Evolutionary conservation across 2,888 invertebrate genomes (phyloP), one percentile per base, ranked within the genome.

Genomic region (Venusia cambrica): DNA sequence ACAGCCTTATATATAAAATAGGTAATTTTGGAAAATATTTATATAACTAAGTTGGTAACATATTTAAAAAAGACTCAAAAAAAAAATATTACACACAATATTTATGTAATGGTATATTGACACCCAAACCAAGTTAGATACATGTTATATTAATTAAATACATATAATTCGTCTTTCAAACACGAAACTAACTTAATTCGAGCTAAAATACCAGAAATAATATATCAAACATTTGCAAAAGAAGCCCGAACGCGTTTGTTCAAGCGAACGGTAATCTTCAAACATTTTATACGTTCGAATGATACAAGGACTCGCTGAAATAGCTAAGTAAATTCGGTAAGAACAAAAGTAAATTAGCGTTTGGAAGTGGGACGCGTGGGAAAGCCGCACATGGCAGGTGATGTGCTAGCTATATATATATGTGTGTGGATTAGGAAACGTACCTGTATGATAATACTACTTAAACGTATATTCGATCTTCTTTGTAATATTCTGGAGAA

Each of bases 341-440:
- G 73, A 76, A 80, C 74, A 79, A 80, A 73, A 73, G 73, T 62
- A 76, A 80, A 80, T 80, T 79, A 79, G 58, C 64, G 64, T 57
- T 63, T 55, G 35, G 40, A 33, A 35, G 36, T 31, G 35, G 29
- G 40, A 19, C 54, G 54, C 62, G 61, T 77, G 81, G 71, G 83
- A 83, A 73, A 54, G 37, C 51, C 52, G 46, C 51, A 46, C 46
- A 45, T 41, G 37, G 48, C 84, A 83, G 76, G 78, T 83, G 62
- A 57, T 53, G 38, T 19, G 19, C 13, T 35, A 12, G n/a, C n/a
- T 31, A 30, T 26, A 13, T 29, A 5, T 12, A 17, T 22, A 21
- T 35, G 32, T 27, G 20, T 31, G 31, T 39, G 41, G 48, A 44
- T 49, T 42, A 46, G 29, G 27, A 17, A 22, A 39, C 13, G 30